Evolutionary conservation across 2,888 invertebrate species (phyloP).

Genomic region (Cerastis leucographa): DNA sequence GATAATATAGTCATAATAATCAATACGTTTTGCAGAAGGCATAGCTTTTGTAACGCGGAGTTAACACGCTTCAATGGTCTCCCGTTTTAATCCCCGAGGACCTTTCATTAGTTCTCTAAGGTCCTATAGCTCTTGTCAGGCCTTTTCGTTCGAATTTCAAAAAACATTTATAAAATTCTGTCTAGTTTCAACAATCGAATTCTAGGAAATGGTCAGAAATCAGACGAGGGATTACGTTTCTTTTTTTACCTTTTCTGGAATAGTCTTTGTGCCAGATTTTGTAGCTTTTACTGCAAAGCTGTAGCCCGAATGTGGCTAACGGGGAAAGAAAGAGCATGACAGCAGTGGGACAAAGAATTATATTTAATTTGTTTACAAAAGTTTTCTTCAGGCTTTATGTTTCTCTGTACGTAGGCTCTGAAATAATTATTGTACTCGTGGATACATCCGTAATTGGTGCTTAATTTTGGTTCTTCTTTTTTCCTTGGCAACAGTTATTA

Average conservation of each 20-base stretch:
- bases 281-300: slow-evolving; percentile 9
- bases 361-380: neutral
- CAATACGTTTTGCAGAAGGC: neutral
- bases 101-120: slow-evolving; percentile 22
- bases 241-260: neutral
- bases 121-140: slow-evolving; percentile 11
- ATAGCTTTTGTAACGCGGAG: slow-evolving; percentile 5
- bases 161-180: slow-evolving; percentile 21
- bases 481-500: neutral
- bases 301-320: slow-evolving; percentile 8
- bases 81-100: slow-evolving; percentile 19
- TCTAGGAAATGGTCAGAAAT: neutral
- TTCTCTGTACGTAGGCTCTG: neutral
- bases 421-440: neutral
- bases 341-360: slow-evolving; percentile 7
- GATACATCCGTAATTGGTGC: neutral
- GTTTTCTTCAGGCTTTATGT: neutral
- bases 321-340: neutral
- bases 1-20: slow-evolving; percentile 14
- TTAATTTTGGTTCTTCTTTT: neutral
- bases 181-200: slow-evolving; percentile 2
- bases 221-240: neutral
- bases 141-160: neutral
- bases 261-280: neutral
- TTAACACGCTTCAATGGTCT: slow-evolving; percentile 7